Conservation (phyloP, 1,140 invertebrate species). For the Magallana ariakensis region DNA sequence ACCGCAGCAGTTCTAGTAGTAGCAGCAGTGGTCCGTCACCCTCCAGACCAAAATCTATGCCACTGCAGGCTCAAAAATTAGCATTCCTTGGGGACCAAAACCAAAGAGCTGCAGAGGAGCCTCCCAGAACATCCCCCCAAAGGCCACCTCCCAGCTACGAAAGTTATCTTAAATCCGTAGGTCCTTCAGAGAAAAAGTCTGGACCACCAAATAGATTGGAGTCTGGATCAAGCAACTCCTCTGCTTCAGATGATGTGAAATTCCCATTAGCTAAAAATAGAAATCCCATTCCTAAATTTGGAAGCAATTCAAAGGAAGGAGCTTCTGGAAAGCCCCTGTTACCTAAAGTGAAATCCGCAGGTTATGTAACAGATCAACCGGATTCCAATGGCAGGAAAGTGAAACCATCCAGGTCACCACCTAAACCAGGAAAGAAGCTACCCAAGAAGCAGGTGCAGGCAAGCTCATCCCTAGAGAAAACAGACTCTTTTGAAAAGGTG, state of each 20-base stretch:
- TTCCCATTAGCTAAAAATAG: slow-evolving; percentile 17
- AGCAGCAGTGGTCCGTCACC: slow-evolving; percentile 38
- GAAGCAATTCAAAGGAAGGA: slow-evolving; percentile 40
- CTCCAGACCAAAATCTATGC: slow-evolving; percentile 53
- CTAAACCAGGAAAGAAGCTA: slow-evolving; percentile 21
- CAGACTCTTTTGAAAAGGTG: slow-evolving; percentile 29
- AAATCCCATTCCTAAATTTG: slow-evolving; percentile 35
- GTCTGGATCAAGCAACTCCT: too few relatives aligned
- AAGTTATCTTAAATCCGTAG: not conserved
- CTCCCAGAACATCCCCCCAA: slow-evolving; percentile 46
- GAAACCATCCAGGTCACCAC: slow-evolving; percentile 28
- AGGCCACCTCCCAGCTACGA: slow-evolving; percentile 51
- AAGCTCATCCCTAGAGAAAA: slow-evolving; percentile 27
- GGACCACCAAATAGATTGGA: not conserved
- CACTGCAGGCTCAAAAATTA: slow-evolving; percentile 45
- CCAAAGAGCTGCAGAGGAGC: slow-evolving; percentile 47
- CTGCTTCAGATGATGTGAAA: not conserved
- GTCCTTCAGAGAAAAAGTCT: not conserved
- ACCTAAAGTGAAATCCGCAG: slow-evolving; percentile 29
- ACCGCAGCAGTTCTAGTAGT: slow-evolving; percentile 44
- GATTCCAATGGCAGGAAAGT: slow-evolving; percentile 33
- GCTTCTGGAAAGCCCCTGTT: slow-evolving; percentile 3
- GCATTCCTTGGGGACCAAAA: slow-evolving; percentile 40
- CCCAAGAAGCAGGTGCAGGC: slow-evolving; percentile 25
- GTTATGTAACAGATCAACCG: not conserved